Evolutionary conservation across 2,888 invertebrate species (phyloP), one percentile per base, ranked within the genome.

Genomic region (Melanostoma scalare): DNA sequence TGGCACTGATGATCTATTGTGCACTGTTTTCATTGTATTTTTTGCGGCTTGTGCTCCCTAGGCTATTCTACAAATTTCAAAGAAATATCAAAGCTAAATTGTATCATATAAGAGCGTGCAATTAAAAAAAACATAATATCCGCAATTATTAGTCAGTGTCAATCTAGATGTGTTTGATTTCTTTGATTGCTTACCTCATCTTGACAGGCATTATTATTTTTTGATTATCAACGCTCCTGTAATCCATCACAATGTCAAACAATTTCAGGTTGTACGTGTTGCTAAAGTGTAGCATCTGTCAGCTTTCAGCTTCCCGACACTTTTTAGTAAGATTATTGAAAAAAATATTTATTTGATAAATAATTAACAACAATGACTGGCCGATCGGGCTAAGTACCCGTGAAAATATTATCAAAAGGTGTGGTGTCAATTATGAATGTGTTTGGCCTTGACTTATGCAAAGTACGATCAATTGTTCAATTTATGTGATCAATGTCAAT

Each of bases 241-340:
- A 55, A 76, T 76, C 68, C 46, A 76, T 69, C 76, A 76, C 44
- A 33, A 20, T 55, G 68, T 48, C 76, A 75, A 60, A 67, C 10
- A 10, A 3, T 30, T 30, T 9, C 48, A 44, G 53, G 5, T 35
- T 30, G 40, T 40, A 33, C 3, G 30, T 8, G 2, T 30, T 42
- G 48, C 10, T 61, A 48, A 20, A 48, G 4, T 63, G 42, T 58
- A 73, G 42, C 42, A 60, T 46, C 20, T 61, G 52, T 52, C 31
- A 40, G 56, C 31, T 40, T 6, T 38, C 42, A 52, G 58, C 58
- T 75, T 68, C 33, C 53, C 58, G 55, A 36, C 8, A 46, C 6
- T 55, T 69, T 8, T 31, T 63, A 65, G 67, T 72, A 72, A 36
- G 73, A 78, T 78, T 67, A 67, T 40, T 30, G 40, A 72, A 60